Evolutionary conservation across 2,888 invertebrate species (phyloP), one percentile per base, ranked within the genome.

Genomic region (Polyploca ridens): DNA sequence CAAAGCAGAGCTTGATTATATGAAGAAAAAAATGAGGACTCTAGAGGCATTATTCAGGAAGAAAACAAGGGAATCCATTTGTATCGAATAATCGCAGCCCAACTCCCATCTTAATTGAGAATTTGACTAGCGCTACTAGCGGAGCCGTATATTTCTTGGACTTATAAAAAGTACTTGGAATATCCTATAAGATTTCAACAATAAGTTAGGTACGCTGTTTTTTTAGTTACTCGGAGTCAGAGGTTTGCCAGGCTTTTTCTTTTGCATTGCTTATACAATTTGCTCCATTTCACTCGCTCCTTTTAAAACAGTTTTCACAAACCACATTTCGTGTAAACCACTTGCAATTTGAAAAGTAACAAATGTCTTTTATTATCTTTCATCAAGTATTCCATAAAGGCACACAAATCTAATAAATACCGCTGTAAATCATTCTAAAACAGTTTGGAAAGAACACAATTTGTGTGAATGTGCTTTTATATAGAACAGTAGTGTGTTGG

Each of bases 381-480:
- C 58, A 63, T 59, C 63, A 61, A 63, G 27, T 68, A 76, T 78
- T 79, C 74, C 62, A 69, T 64, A 66, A 27, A 68, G 69, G 69
- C 68, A 57, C 62, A 75, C 66, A 67, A 75, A 69, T 76, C 68
- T 76, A 72, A 77, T 81, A 81, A 78, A 81, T 79, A 74, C 75
- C 64, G 67, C 76, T 72, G 73, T 79, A 79, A 80, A 74, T 75
- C 76, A 74, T 73, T 74, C 74, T 74, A 66, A 75, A 73, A 71
- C 69, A 69, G 72, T 72, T 78, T 76, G 71, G 77, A 70, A 82
- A 81, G 77, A 76, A 77, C 77, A 61, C 79, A 74, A 80, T 81
- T 82, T 76, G 72, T 70, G 71, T 79, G 66, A 71, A 77, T 82
- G 76, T 76, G 81, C 74, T 83, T 82, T 81, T 84, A 80, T 83